Percentiles rank a stretch among this genome's conserved stretches.
Evolutionary conservation across 2,888 invertebrate species (phyloP).

Genomic region (Caenorhabditis drosophilae): DNA sequence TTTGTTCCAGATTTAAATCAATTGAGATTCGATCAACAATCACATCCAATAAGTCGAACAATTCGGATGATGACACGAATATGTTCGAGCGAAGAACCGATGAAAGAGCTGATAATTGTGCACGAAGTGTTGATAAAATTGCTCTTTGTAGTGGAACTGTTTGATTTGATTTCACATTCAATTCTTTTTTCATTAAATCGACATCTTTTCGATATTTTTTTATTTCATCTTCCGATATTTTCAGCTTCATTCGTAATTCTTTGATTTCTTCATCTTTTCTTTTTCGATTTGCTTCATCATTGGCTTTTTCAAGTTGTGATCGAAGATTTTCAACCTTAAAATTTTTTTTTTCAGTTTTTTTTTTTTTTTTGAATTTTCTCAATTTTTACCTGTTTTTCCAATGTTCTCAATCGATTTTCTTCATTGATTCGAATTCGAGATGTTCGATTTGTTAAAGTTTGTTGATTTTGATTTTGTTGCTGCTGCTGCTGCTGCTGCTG

Average conservation of each 20-base stretch:
- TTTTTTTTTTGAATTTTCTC: neutral
- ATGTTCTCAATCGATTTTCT: constrained; percentile 20
- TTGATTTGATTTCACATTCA: constrained; percentile 36
- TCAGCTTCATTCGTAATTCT: constrained; percentile 52
- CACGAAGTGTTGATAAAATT: constrained; percentile 27
- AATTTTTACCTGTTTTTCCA: constrained; percentile 29
- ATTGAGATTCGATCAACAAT: constrained; percentile 22
- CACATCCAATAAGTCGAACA: constrained; percentile 23
- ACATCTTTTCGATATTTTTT: constrained; percentile 57
- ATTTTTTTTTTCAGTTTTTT: neutral
- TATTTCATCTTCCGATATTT: constrained; percentile 61
- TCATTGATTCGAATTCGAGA: constrained; percentile 6
- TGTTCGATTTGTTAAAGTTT: too few species aligned
- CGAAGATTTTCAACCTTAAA: constrained; percentile 61
- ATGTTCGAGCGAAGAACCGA: constrained; percentile 25
- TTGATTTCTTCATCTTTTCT: constrained; percentile 31
- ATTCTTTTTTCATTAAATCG: constrained; percentile 47
- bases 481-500: too few species aligned
- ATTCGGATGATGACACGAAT: constrained; percentile 20
- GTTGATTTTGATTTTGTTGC: too few species aligned
- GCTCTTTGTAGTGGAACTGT: constrained; percentile 31
- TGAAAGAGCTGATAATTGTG: constrained; percentile 34
- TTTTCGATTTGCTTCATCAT: constrained; percentile 13
- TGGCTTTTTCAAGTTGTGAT: constrained; percentile 60
- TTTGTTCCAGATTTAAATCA: constrained; percentile 23